Percentiles rank a stretch among this genome's conserved stretches.
Conservation (phyloP, 1,140 invertebrate species). For the Lepidotrigona ventralis region DNA sequence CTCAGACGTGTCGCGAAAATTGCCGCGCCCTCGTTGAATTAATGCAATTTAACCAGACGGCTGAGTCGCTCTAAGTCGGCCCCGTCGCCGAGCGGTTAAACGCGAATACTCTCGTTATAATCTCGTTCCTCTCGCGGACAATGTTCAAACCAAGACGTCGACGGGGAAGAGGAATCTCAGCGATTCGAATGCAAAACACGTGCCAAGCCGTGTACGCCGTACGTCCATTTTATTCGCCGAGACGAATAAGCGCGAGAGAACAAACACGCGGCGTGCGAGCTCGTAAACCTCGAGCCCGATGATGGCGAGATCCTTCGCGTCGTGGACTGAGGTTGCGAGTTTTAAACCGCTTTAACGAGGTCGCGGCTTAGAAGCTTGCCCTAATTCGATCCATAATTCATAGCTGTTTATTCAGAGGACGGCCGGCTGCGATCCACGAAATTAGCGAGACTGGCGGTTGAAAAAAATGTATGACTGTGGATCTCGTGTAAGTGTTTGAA, state of each 20-base stretch:
- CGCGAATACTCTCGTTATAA: slow-evolving; percentile 30
- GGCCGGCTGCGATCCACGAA: background rate
- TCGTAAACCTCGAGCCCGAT: slow-evolving; percentile 13
- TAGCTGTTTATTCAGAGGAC: background rate
- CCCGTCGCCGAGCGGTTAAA: background rate
- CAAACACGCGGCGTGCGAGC: background rate
- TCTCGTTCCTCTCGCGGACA: slow-evolving; percentile 11
- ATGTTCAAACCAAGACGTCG: background rate
- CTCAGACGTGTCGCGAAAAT: no score
- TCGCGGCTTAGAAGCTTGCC: background rate
- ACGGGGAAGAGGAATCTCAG: background rate
- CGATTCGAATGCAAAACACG: slow-evolving; percentile 16
- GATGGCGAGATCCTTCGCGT: slow-evolving; percentile 1
- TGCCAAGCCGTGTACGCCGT: background rate
- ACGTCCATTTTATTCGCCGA: background rate
- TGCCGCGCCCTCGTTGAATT: background rate
- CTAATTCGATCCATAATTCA: slow-evolving; percentile 50
- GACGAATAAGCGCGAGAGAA: background rate
- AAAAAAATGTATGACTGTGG: no score
- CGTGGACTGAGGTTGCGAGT: no score
- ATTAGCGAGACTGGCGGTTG: background rate
- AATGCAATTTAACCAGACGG: slow-evolving; percentile 2
- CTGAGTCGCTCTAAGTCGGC: background rate
- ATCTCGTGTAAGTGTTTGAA: background rate
- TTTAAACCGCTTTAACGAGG: slow-evolving; percentile 14